Evolutionary conservation across 2,888 invertebrate species (phyloP).

Genomic region (Listrodromus nycthemerus): DNA sequence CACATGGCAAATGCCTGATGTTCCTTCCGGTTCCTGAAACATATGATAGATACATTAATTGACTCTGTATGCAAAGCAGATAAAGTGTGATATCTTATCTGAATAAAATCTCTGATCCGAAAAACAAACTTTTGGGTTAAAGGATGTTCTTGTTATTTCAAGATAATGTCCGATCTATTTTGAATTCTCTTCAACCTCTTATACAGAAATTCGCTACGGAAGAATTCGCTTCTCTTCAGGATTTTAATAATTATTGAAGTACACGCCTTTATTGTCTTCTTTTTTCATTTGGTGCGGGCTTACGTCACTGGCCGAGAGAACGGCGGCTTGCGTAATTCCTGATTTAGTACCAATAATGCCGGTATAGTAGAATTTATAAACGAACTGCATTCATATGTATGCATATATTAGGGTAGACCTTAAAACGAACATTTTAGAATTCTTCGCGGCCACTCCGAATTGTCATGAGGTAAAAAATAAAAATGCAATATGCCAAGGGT

Average conservation of each 20-base stretch:
- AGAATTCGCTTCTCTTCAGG: background rate
- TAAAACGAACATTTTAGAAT: no score
- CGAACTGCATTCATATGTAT: background rate
- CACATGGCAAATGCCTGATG: constrained; percentile 95
- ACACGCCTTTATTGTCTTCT: background rate
- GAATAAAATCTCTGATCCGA: background rate
- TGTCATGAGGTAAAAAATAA: no score
- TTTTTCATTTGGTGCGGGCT: constrained; percentile 1
- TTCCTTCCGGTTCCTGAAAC: constrained; percentile 93
- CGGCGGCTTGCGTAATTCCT: constrained; percentile 54
- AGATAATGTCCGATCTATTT: background rate
- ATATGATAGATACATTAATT: constrained; percentile 22
- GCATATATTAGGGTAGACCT: no score
- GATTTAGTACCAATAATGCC: constrained; percentile 41
- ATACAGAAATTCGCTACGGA: background rate
- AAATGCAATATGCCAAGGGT: no score
- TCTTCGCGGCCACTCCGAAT: no score
- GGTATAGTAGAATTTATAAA: constrained; percentile 31
- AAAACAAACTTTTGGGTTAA: background rate
- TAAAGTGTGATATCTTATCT: background rate
- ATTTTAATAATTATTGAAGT: background rate
- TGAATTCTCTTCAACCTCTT: background rate
- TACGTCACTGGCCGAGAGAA: constrained; percentile 58
- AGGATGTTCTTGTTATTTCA: background rate
- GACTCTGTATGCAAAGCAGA: background rate